phyloP scores from a whole-genome alignment of 2,113 vertebrate species.

The Mungos mungo region DNA sequence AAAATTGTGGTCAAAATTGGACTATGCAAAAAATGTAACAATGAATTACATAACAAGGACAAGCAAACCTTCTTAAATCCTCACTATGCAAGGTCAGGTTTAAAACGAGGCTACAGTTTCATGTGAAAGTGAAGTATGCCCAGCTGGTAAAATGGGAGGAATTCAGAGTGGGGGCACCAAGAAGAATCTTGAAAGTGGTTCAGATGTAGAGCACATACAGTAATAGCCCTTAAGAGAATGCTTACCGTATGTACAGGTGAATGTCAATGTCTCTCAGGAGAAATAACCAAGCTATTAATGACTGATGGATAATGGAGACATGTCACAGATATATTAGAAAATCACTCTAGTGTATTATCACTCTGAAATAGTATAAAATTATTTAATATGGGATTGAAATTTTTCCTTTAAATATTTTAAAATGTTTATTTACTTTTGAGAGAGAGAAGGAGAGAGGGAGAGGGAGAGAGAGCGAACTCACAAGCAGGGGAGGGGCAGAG shows the following conservation, averaged over 20 bases:
- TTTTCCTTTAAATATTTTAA: not conserved
- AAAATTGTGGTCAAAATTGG: not conserved
- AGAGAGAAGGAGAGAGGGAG: too few species aligned
- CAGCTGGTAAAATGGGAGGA: too few species aligned
- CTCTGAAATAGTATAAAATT: not conserved
- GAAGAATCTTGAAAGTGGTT: not conserved
- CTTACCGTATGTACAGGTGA: rapidly evolving
- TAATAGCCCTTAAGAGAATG: not conserved
- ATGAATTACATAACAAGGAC: not conserved
- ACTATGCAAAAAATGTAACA: not conserved
- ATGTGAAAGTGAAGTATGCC: not conserved
- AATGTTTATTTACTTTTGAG: too few species aligned
- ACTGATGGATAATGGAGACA: not conserved
- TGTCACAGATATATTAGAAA: not conserved
- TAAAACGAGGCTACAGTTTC: not conserved
- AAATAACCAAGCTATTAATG: not conserved
- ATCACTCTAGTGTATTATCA: too few species aligned
- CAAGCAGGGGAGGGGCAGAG: too few species aligned
- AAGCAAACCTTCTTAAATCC: not conserved
- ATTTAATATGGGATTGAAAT: not conserved
- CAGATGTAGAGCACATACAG: rapidly evolving
- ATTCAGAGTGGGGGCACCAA: not conserved
- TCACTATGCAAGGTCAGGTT: not conserved
- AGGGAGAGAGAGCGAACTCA: too few species aligned
- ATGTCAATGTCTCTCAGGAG: not conserved